These are phyloP conservation scores for Eupsilia transversa DNA, from an alignment of 2,888 invertebrate genomes.

Conservation along the genomic window DNA sequence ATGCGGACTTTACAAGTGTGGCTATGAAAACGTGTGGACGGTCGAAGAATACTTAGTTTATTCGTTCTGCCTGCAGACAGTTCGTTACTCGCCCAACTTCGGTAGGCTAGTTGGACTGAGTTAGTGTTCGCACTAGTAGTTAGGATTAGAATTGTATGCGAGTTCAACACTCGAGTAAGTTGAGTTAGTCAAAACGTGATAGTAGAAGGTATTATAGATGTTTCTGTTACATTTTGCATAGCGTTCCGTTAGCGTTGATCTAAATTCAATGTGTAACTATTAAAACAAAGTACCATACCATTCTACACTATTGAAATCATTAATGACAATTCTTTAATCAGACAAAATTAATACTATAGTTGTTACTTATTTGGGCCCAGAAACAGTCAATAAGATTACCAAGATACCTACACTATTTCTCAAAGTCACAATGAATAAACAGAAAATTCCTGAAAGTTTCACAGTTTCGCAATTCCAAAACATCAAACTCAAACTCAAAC, in stretches of 20 bases:
- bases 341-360: background rate
- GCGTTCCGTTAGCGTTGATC: too few relatives aligned
- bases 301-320: background rate
- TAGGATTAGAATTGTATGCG: conserved; percentile 16
- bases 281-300: background rate
- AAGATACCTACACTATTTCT: background rate
- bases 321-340: too few relatives aligned
- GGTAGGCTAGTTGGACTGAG: conserved; percentile 32
- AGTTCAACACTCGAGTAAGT: conserved; percentile 16
- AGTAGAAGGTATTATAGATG: background rate
- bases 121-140: conserved; percentile 35
- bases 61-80: conserved; percentile 55
- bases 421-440: background rate
- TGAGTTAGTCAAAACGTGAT: conserved; percentile 16
- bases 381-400: too few relatives aligned
- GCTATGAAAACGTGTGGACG: conserved; percentile 39
- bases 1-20: conserved; percentile 35
- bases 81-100: conserved; percentile 62
- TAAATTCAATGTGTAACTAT: background rate
- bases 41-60: conserved; percentile 59
- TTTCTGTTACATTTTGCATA: background rate
- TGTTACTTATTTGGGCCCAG: too few relatives aligned
- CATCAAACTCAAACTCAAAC: too few relatives aligned
- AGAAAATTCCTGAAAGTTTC: conserved; percentile 8
- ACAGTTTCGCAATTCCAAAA: background rate